Conservation (phyloP, 2,888 invertebrate species). For the Cylindroiulus punctatus region DNA sequence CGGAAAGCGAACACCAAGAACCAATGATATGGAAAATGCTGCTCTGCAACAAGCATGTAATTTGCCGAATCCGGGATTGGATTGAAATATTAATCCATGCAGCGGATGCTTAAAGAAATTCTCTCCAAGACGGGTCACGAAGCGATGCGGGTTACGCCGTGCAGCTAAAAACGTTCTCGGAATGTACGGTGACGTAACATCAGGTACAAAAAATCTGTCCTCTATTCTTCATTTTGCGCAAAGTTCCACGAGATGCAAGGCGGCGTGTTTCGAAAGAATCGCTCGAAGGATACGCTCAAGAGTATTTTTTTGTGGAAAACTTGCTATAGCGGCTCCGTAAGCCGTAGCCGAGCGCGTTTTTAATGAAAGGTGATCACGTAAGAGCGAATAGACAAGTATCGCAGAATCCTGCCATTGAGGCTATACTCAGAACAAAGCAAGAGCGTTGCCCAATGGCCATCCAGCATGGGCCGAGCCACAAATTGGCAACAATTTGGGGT, state of each 20-base stretch:
- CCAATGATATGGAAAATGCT: conserved; percentile 48
- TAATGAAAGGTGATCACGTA: conserved; percentile 47
- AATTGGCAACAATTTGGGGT: conserved; percentile 52
- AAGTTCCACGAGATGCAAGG: conserved; percentile 32
- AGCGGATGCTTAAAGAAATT: conserved; percentile 33
- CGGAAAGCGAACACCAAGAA: conserved; percentile 37
- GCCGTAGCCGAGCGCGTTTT: conserved; percentile 1
- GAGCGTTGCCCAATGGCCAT: conserved; percentile 53
- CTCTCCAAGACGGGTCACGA: conserved; percentile 49
- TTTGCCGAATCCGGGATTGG: conserved; percentile 49
- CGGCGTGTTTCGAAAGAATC: conserved; percentile 34
- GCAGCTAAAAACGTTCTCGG: conserved; percentile 50
- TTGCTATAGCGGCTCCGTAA: conserved; percentile 7
- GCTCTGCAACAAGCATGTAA: conserved; percentile 41
- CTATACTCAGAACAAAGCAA: conserved; percentile 41
- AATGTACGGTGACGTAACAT: conserved; percentile 46
- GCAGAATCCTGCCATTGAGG: conserved; percentile 49
- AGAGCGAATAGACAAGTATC: conserved; percentile 40
- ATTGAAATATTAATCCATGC: conserved; percentile 51
- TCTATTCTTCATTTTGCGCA: conserved; percentile 45
- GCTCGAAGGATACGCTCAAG: conserved; percentile 35
- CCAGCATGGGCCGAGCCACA: conserved; percentile 52
- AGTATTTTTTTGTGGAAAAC: conserved; percentile 35
- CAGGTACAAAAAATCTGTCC: conserved; percentile 49
- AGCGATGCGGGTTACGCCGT: conserved; percentile 51